These are phyloP conservation scores for Stenoptilia bipunctidactyla DNA, from an alignment of 2,888 invertebrate species.

Conservation along the genomic window DNA sequence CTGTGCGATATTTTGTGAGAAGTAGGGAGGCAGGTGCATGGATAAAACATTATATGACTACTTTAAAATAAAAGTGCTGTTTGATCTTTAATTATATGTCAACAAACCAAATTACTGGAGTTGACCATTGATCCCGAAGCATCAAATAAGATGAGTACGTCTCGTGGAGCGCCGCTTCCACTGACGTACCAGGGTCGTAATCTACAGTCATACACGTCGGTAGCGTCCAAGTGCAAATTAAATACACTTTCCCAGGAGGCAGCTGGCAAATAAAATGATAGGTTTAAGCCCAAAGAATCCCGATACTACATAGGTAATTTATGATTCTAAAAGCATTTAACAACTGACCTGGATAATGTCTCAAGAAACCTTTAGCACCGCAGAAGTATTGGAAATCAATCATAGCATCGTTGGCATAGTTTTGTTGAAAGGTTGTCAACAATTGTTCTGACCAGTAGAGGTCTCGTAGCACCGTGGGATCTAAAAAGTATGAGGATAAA, in stretches of 20 bases:
- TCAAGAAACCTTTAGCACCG: conserved; percentile 51
- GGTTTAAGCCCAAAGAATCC: no score
- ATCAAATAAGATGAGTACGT: conserved; percentile 50
- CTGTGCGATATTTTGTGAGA: no score
- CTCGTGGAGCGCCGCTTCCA: conserved; percentile 52
- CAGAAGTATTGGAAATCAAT: conserved; percentile 59
- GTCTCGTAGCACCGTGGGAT: conserved; percentile 28
- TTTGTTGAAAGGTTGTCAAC: conserved; percentile 41
- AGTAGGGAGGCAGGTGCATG: no score
- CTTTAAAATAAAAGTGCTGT: no score
- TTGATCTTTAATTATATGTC: no score
- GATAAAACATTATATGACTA: no score
- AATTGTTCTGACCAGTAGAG: conserved; percentile 51
- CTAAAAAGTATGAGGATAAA: conserved; percentile 20
- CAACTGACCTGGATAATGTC: conserved; percentile 52
- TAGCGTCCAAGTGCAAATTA: conserved; percentile 26
- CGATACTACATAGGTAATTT: no score
- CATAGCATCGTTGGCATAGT: conserved; percentile 50
- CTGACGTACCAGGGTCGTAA: conserved; percentile 59
- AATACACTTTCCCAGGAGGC: conserved; percentile 51
- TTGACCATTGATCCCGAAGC: conserved; percentile 56
- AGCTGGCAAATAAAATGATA: no score
- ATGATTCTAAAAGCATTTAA: no score
- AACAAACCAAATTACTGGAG: conserved; percentile 33
- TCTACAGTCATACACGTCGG: conserved; percentile 51